Conservation (phyloP, 2,888 invertebrate genomes). For the Cylindroiulus punctatus region DNA sequence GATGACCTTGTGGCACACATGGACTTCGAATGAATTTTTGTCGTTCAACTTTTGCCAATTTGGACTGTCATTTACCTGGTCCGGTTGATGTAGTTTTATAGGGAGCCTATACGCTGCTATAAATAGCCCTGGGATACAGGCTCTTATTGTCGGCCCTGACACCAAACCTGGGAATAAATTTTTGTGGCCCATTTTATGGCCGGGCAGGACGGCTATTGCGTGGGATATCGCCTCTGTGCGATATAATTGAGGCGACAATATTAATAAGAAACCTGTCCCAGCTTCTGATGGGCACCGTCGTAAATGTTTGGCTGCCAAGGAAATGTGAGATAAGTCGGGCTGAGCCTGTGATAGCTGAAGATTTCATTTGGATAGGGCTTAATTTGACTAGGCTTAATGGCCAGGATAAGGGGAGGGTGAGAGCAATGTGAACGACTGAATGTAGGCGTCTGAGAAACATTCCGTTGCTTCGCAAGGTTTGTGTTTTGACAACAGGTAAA, state of each 20-base stretch:
- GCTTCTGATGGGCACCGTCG: background rate
- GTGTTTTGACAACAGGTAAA: background rate
- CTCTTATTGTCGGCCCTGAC: conserved; percentile 2
- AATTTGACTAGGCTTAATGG: conserved; percentile 19
- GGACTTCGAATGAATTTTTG: too few relatives aligned
- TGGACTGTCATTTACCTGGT: too few relatives aligned
- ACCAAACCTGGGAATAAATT: background rate
- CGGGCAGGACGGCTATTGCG: conserved; percentile 6
- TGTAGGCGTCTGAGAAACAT: background rate
- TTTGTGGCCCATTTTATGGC: conserved; percentile 24
- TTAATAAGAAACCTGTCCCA: conserved; percentile 1
- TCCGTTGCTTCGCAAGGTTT: background rate
- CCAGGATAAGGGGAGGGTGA: background rate
- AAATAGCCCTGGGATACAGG: background rate
- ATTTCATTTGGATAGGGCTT: conserved; percentile 8
- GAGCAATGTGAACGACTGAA: background rate
- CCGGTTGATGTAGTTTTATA: too few relatives aligned
- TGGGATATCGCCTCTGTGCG: conserved; percentile 1
- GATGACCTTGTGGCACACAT: too few relatives aligned
- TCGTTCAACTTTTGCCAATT: too few relatives aligned
- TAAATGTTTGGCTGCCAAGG: background rate
- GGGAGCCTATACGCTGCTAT: too few relatives aligned
- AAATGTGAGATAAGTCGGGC: background rate
- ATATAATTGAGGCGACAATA: background rate
- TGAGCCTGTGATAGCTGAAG: background rate